Base-by-base conservation (phyloP, 2,113 vertebrate species). In the Ramphastos sulfuratus region DNA sequence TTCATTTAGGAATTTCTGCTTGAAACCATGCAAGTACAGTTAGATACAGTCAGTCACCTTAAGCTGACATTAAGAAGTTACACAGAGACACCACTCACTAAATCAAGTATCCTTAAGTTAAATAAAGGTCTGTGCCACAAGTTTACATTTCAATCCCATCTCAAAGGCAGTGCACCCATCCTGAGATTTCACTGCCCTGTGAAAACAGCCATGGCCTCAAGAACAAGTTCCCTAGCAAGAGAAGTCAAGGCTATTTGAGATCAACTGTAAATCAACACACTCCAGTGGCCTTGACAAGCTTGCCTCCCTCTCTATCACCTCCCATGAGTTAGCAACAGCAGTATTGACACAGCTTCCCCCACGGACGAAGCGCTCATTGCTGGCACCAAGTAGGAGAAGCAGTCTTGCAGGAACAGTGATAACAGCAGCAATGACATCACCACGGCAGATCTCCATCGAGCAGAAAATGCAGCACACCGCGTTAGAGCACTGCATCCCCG, bases 351-450 rank as follows among this genome's bases (percentile, higher is more conserved):
- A 46, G 71, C 85, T 79, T 84, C 64, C 59, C 86, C 71, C 76
- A 20, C 12, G 50, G 77, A 19, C 12, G 1, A 64, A 61, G 52
- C 9, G 4, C 81, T 77, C 69, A 8, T 7, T 56, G 89, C 77
- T 20, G 85, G 72, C 46, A 84, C 33, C 2, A 5, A 80, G 39
- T 39, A 66, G 95, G 91, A 93, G 42, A 83, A 93, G 89, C 76
- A 89, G 75, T 37, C 80, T 89, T 48, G 0, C 15, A 93, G 81
- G 72, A 89, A 52, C 59, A 8, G 64, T 35, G 10, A 84, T 80
- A 69, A 48, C 52, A 92, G 88, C 86, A 96, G 69, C n/a, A 86
- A 85, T 97, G 97, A 97, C 94, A 92, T 97, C 97, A 98, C 69
- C 79, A 70, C 35, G 5, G 59, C 75, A 91, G 69, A 80, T 31